Conservation (phyloP, 2,113 vertebrate species). For the Monopterus albus region DNA sequence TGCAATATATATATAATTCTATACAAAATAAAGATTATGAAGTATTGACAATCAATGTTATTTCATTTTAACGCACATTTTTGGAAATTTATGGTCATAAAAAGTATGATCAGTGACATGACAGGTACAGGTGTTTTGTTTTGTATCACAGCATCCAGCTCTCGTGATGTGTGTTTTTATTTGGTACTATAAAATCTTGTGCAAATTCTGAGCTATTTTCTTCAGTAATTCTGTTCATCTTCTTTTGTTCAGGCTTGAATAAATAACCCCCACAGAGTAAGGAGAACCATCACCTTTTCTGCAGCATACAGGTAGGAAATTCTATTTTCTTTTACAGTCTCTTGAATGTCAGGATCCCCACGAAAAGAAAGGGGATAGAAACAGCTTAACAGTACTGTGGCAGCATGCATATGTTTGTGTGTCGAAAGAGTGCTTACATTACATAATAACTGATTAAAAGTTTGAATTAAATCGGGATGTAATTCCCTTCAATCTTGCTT, state of each 20-base stretch:
- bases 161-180: neutral
- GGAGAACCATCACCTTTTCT: neutral
- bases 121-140: conserved; percentile 4
- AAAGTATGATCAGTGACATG: neutral
- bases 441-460: too few relatives aligned
- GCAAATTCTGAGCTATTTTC: too few relatives aligned
- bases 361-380: neutral
- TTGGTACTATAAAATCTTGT: neutral
- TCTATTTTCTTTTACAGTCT: neutral
- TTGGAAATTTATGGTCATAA: neutral
- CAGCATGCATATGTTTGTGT: too few relatives aligned
- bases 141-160: neutral
- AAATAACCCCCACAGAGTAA: neutral
- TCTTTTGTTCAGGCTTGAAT: neutral
- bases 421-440: neutral
- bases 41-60: neutral
- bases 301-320: neutral
- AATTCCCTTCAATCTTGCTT: conserved; percentile 26
- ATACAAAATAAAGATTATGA: neutral
- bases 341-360: neutral
- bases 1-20: conserved; percentile 2
- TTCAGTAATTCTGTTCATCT: too few relatives aligned
- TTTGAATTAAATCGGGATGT: too few relatives aligned
- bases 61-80: conserved; percentile 2
- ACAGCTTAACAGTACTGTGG: neutral